Conservation (phyloP, 2,113 vertebrate genomes). For the Vulpes vulpes region DNA sequence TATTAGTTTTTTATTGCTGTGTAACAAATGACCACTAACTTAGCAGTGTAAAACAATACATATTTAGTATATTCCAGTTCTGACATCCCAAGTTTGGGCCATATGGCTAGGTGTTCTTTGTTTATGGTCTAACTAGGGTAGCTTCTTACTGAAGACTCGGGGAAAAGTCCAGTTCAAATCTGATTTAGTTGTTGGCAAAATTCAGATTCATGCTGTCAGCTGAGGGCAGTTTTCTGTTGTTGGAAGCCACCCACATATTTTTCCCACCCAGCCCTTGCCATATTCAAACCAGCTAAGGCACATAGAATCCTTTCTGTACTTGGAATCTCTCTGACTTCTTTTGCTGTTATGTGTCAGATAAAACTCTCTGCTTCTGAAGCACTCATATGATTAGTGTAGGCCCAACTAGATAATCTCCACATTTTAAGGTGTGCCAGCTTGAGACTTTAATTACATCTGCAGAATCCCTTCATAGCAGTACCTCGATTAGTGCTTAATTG, state of each 20-base stretch:
- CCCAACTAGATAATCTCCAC: background rate
- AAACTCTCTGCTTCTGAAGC: background rate
- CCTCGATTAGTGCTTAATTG: constrained; percentile 8
- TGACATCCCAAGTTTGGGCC: background rate
- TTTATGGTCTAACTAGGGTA: background rate
- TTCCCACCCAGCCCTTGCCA: background rate
- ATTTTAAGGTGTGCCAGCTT: background rate
- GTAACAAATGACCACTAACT: background rate
- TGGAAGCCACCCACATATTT: constrained; percentile 22
- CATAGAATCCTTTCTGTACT: background rate
- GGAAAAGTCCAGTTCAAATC: background rate
- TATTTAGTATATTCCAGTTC: constrained; percentile 9
- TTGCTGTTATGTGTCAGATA: constrained; percentile 8
- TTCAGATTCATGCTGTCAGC: background rate
- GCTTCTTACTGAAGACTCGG: background rate
- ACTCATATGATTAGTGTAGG: background rate
- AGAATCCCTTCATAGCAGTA: constrained; percentile 33
- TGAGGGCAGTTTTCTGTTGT: background rate
- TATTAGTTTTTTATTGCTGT: constrained; percentile 3
- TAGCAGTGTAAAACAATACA: background rate
- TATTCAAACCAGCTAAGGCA: constrained; percentile 1
- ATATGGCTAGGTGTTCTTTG: background rate
- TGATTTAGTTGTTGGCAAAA: constrained; percentile 31
- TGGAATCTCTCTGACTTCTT: background rate
- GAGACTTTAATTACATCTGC: constrained; percentile 53